Percentiles rank a stretch among this genome's conserved stretches.
Conservation (phyloP, 2,797 vertebrate species). For the Prionace glauca region DNA sequence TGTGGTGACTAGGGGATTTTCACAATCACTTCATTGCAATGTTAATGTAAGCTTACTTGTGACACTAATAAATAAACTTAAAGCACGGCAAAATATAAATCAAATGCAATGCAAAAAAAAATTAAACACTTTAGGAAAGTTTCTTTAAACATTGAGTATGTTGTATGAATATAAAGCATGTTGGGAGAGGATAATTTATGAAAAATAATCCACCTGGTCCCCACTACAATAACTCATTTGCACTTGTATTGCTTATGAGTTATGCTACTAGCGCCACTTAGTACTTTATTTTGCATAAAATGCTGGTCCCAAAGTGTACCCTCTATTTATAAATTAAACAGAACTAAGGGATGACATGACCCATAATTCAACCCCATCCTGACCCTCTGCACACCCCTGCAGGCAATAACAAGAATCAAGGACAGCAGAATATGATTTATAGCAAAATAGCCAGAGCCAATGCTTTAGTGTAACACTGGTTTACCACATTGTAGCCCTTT, state of each 20-base stretch:
- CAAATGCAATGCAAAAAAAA: not conserved
- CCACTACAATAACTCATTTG: constrained; percentile 32
- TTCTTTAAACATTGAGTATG: not conserved
- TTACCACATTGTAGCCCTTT: not conserved
- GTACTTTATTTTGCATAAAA: constrained; percentile 33
- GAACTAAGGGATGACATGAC: constrained; percentile 26
- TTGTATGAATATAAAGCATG: constrained; percentile 11
- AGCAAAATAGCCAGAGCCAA: not conserved
- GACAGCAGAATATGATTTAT: constrained; percentile 15
- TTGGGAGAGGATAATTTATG: constrained; percentile 34
- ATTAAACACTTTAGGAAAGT: not conserved
- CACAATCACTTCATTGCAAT: too few species aligned
- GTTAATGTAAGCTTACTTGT: too few species aligned
- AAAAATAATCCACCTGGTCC: constrained; percentile 5
- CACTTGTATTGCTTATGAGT: constrained; percentile 2
- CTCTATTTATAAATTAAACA: constrained; percentile 38
- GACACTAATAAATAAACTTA: too few species aligned
- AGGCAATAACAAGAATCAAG: constrained; percentile 36
- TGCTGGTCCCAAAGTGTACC: constrained; percentile 28
- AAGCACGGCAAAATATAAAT: not conserved
- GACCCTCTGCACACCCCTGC: constrained; percentile 10
- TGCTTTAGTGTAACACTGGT: not conserved
- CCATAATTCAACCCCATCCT: constrained; percentile 4
- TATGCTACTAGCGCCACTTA: constrained; percentile 18
- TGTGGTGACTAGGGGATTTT: too few species aligned